phyloP scores from a whole-genome alignment of 2,888 invertebrate species.

The Patella caerulea region DNA sequence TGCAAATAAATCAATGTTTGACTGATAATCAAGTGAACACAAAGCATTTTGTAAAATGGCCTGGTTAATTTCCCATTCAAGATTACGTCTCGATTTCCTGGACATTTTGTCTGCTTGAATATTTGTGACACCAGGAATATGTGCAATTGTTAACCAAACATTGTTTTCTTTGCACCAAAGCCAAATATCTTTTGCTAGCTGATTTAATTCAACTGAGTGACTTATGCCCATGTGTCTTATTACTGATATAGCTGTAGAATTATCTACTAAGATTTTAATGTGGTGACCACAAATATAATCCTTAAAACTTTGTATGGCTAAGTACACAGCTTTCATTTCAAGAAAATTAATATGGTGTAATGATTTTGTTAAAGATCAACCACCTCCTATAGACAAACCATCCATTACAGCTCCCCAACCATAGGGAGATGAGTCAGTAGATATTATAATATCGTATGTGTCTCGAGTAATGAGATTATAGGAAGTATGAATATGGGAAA shows the following conservation, averaged over 20 bases:
- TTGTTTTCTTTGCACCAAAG: constrained; percentile 8
- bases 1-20: constrained; percentile 33
- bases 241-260: constrained; percentile 19
- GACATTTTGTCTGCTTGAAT: constrained; percentile 18
- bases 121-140: constrained; percentile 23
- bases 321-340: constrained; percentile 2
- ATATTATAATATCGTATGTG: neutral
- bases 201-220: constrained; percentile 15
- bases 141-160: constrained; percentile 23
- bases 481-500: constrained; percentile 13
- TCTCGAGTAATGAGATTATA: neutral
- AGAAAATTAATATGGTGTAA: constrained; percentile 8
- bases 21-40: neutral
- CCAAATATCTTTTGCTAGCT: constrained; percentile 15
- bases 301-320: neutral
- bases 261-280: constrained; percentile 17
- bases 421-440: too few species aligned
- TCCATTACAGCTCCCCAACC: constrained; percentile 20
- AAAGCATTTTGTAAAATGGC: constrained; percentile 3
- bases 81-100: neutral
- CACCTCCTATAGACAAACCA: neutral
- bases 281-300: neutral
- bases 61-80: constrained; percentile 26
- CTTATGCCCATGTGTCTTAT: constrained; percentile 23
- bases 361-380: neutral